A percentile compares a stretch with the other conserved stretches of the same genome.
These are phyloP conservation scores for Caranx melampygus DNA, from an alignment of 2,113 vertebrate species.

Conservation along the genomic window DNA sequence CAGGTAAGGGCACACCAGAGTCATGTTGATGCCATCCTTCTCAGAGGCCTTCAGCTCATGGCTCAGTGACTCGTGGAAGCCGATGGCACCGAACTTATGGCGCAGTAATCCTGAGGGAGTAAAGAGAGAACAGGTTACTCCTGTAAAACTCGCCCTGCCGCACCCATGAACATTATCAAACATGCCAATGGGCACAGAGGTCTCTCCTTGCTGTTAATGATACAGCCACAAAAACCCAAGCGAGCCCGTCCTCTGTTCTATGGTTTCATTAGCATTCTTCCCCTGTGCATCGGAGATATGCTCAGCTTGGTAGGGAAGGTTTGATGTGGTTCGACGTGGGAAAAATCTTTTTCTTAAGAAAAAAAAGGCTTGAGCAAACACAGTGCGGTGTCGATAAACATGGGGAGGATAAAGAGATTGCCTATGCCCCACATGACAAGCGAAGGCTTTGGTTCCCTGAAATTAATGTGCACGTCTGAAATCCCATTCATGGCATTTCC, in stretches of 20 bases:
- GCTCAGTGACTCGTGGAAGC: conserved; percentile 98
- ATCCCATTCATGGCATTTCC: conserved; percentile 58
- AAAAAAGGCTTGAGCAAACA: conserved; percentile 79
- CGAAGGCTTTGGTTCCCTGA: conserved; percentile 56
- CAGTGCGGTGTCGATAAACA: conserved; percentile 81
- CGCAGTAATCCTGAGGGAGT: conserved; percentile 93
- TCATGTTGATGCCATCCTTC: conserved; percentile 99
- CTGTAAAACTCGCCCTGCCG: conserved; percentile 48
- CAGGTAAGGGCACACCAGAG: conserved; percentile 97
- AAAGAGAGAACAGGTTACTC: conserved; percentile 63
- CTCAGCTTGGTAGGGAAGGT: conserved; percentile 60
- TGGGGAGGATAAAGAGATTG: conserved; percentile 68
- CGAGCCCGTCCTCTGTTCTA: conserved; percentile 52
- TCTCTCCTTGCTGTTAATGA: conserved; percentile 73
- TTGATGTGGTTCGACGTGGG: conserved; percentile 85
- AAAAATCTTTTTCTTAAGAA: conserved; percentile 73
- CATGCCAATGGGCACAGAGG: conserved; percentile 50
- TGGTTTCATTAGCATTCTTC: conserved; percentile 83
- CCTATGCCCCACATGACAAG: conserved; percentile 66
- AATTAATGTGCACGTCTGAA: conserved; percentile 66
- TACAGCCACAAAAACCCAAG: conserved; percentile 61
- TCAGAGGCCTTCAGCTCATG: conserved; percentile 98
- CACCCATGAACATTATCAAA: conserved; percentile 61
- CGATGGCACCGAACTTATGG: conserved; percentile 98
- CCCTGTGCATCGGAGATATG: conserved; percentile 62